These are phyloP conservation scores for Beris morrisii DNA, from an alignment of 2,888 invertebrate species.

Conservation along the genomic window DNA sequence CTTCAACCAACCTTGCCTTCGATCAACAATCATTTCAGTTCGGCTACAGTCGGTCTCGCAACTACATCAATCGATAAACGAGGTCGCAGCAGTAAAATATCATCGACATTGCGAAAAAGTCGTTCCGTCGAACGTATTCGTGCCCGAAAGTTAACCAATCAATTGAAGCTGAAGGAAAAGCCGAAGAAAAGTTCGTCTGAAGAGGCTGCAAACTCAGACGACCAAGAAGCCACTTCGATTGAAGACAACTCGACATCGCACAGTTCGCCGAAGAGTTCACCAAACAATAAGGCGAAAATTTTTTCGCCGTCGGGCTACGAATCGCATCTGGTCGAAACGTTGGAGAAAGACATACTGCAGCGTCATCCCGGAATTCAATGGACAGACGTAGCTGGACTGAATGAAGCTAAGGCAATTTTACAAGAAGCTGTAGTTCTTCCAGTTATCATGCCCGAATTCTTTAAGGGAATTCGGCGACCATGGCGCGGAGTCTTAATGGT, in stretches of 20 bases:
- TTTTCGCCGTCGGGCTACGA: slow-evolving; percentile 75
- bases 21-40: slow-evolving; percentile 54
- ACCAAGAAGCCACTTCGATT: slow-evolving; percentile 55
- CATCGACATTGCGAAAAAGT: slow-evolving; percentile 53
- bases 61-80: slow-evolving; percentile 56
- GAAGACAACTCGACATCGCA: slow-evolving; percentile 54
- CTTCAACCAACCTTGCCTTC: slow-evolving; percentile 67
- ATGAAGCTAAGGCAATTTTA: slow-evolving; percentile 73
- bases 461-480: slow-evolving; percentile 81
- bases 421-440: slow-evolving; percentile 89
- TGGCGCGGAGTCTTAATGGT: slow-evolving; percentile 63
- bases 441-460: slow-evolving; percentile 85
- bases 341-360: slow-evolving; percentile 83
- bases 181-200: slow-evolving; percentile 56
- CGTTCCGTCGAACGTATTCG: slow-evolving; percentile 55
- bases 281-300: slow-evolving; percentile 52
- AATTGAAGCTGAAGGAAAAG: slow-evolving; percentile 54
- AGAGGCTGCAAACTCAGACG: slow-evolving; percentile 57
- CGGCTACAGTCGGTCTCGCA: slow-evolving; percentile 53
- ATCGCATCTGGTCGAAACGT: slow-evolving; percentile 74
- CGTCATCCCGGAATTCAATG: slow-evolving; percentile 81
- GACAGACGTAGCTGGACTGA: slow-evolving; percentile 74
- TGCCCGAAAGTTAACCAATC: slow-evolving; percentile 54
- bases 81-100: slow-evolving; percentile 44
- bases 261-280: slow-evolving; percentile 53